Percentiles rank a stretch among this genome's conserved stretches.
Evolutionary conservation across 1,140 invertebrate genomes (phyloP).

Genomic region (Pseudachorutes palmiensis): DNA sequence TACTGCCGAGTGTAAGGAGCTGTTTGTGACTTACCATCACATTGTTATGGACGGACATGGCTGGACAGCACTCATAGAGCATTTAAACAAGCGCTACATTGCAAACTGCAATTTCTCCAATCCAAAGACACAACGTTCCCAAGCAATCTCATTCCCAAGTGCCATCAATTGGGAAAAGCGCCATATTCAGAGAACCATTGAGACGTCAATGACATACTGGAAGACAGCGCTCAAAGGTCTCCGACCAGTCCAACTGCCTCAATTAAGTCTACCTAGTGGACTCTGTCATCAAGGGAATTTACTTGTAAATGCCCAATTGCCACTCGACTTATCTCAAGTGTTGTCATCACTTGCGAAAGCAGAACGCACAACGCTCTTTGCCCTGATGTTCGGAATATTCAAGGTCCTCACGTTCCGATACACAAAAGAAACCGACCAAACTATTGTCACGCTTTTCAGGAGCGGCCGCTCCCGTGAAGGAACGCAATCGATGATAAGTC

Average conservation of each 20-base stretch:
- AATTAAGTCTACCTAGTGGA: neutral
- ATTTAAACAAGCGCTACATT: neutral
- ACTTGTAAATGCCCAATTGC: neutral
- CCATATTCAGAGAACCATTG: neutral
- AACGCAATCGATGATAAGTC: neutral
- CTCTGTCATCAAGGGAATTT: neutral
- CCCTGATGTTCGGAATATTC: neutral
- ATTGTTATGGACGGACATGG: neutral
- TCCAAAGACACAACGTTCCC: neutral
- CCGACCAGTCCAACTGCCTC: neutral
- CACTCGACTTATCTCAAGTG: neutral
- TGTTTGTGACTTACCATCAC: neutral
- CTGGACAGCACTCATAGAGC: neutral
- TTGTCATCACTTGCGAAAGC: neutral
- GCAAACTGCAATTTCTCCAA: no score
- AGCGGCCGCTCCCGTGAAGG: neutral
- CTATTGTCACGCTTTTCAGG: neutral
- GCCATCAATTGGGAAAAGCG: neutral
- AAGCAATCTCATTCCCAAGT: neutral
- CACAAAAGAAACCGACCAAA: neutral
- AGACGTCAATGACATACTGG: neutral
- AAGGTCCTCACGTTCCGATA: neutral
- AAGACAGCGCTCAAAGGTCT: neutral
- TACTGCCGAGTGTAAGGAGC: neutral
- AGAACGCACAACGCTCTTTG: neutral